Evolutionary conservation across 2,888 invertebrate genomes (phyloP), one percentile per base, ranked within the genome.

Genomic region (Eueremaeus valkanovi): DNA sequence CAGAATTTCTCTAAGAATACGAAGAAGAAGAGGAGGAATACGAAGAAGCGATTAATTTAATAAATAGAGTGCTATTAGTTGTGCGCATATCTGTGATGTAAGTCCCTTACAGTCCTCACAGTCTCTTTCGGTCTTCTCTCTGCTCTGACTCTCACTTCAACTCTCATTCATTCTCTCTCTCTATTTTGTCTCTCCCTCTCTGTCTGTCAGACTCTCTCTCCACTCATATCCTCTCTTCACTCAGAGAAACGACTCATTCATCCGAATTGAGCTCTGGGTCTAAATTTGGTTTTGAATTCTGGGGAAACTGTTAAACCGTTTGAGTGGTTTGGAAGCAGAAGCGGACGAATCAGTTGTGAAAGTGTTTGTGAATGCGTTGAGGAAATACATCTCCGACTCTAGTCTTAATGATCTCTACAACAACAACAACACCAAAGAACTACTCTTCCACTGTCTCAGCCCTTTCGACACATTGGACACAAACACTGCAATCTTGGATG

Each of bases 81-180:
- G n/a, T 61, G 61, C 61, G 61, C 61, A 61, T 61, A 61, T 61
- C 61, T 61, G 61, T 61, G 61, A 61, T 61, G 61, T 61, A 61
- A 61, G 55, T 6, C n/a, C n/a, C n/a, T n/a, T n/a, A n/a, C n/a
- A n/a, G n/a, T n/a, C n/a, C n/a, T n/a, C n/a, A n/a, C n/a, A n/a
- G n/a, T n/a, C n/a, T n/a, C 55, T 55, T 55, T 55, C 13, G 9
- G 8, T 24, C 27, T 21, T 49, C 49, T 16, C 8, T 55, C 27
- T 55, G 24, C 27, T 24, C 27, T 13, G 55, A 6, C 13, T 9
- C 55, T 55, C 8, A 24, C 55, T 24, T 55, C 5, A 8, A 11
- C 55, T 55, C 24, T 21, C 24, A 24, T 21, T 24, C 21, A 6
- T 49, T 9, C 6, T 49, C 6, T 9, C 9, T 6, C 27, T 21